A percentile compares a stretch with the other conserved stretches of the same genome.
These are phyloP conservation scores for Babylonia areolata DNA, from an alignment of 1,140 invertebrate genomes.

Conservation along the genomic window DNA sequence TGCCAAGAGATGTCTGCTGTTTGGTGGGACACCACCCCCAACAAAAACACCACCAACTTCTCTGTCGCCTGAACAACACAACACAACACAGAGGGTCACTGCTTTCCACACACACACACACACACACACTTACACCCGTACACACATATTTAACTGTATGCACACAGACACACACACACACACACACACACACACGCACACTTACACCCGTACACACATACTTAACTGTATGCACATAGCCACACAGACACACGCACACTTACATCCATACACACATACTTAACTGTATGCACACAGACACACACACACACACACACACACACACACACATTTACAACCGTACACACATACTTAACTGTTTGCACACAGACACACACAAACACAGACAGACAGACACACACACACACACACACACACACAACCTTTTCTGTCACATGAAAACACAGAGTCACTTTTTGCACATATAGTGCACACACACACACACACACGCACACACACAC, in stretches of 20 bases:
- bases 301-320: neutral
- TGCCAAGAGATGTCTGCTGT: constrained; percentile 71
- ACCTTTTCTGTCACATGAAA: too few species aligned
- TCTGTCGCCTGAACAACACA: constrained; percentile 60
- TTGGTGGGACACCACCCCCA: constrained; percentile 69
- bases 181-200: neutral
- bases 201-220: neutral
- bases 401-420: too few species aligned
- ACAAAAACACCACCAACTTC: constrained; percentile 68
- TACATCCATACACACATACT: neutral
- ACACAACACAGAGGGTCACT: too few species aligned
- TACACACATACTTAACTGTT: too few species aligned
- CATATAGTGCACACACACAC: too few species aligned
- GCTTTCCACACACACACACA: too few species aligned
- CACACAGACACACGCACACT: neutral
- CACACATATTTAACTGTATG: too few species aligned
- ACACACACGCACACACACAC: neutral
- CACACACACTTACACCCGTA: too few species aligned
- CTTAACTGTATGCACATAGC: neutral
- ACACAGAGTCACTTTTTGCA: too few species aligned
- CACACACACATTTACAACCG: neutral
- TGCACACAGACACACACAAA: too few species aligned
- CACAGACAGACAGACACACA: too few species aligned
- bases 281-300: neutral
- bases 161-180: too few species aligned